These are phyloP conservation scores for Leistus spinibarbis DNA, from an alignment of 2,888 invertebrate genomes.

Conservation along the genomic window DNA sequence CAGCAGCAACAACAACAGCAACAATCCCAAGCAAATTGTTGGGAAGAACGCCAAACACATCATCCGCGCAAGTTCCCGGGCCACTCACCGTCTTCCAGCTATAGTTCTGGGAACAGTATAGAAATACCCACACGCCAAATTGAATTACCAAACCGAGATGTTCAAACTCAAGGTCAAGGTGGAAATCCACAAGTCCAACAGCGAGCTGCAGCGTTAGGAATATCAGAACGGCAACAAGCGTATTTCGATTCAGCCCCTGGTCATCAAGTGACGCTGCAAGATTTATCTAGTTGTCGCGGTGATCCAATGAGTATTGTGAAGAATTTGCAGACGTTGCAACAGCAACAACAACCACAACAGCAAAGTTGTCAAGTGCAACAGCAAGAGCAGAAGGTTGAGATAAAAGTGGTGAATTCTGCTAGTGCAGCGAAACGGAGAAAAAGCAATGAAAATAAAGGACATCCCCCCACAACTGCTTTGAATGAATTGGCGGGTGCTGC, in stretches of 20 bases:
- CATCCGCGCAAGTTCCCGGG: constrained; percentile 62
- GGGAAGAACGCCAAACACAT: constrained; percentile 61
- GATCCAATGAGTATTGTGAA: constrained; percentile 80
- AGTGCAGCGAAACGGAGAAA: constrained; percentile 59
- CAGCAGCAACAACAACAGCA: constrained; percentile 46
- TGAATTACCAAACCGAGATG: constrained; percentile 43
- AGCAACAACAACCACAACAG: constrained; percentile 52
- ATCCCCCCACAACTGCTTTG: constrained; percentile 55
- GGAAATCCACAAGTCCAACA: constrained; percentile 53
- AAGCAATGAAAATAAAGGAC: constrained; percentile 64
- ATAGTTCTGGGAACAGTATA: constrained; percentile 56
- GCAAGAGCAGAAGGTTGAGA: constrained; percentile 48
- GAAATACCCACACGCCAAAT: constrained; percentile 50
- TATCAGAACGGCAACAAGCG: constrained; percentile 64
- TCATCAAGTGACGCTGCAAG: constrained; percentile 68
- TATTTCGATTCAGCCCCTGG: constrained; percentile 69
- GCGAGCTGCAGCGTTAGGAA: constrained; percentile 59
- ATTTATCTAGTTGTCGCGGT: constrained; percentile 74
- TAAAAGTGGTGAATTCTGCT: constrained; percentile 55
- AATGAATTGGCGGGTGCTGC: constrained; percentile 62
- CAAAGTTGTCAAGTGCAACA: constrained; percentile 44
- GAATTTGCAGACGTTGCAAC: constrained; percentile 68
- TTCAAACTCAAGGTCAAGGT: constrained; percentile 24
- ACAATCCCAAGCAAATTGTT: constrained; percentile 60
- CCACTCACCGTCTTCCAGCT: constrained; percentile 56